Conservation (phyloP, 2,888 invertebrate genomes). For the Carterocephalus palaemon region DNA sequence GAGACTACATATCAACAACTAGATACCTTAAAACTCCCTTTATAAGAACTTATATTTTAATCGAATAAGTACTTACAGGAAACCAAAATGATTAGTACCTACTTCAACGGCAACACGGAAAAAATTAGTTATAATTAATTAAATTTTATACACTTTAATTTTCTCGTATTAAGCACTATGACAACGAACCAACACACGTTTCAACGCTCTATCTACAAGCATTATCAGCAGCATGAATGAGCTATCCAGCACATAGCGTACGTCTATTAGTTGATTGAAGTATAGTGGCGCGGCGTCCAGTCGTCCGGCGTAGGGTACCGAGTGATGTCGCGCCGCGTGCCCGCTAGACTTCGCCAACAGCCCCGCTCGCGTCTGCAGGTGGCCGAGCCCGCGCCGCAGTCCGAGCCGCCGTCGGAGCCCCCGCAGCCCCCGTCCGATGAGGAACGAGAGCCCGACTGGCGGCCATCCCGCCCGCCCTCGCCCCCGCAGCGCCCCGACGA, state of each 20-base stretch:
- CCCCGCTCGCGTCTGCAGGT: conserved; percentile 66
- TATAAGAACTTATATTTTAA: too few species aligned
- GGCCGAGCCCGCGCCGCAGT: conserved; percentile 63
- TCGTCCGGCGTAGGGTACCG: conserved; percentile 57
- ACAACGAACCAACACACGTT: not conserved
- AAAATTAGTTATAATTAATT: too few species aligned
- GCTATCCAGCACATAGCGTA: conserved; percentile 31
- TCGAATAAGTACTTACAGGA: too few species aligned
- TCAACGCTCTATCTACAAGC: not conserved
- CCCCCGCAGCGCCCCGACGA: conserved; percentile 69
- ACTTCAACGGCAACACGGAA: too few species aligned
- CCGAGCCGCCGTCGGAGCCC: conserved; percentile 65
- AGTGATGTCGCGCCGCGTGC: conserved; percentile 70
- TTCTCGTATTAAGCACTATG: too few species aligned
- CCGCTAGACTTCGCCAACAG: conserved; percentile 59
- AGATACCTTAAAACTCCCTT: too few species aligned
- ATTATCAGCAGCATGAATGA: conserved; percentile 33
- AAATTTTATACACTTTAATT: too few species aligned
- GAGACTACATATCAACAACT: too few species aligned
- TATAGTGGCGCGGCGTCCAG: conserved; percentile 52
- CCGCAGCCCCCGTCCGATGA: conserved; percentile 70
- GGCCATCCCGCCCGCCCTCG: conserved; percentile 62
- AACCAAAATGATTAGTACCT: too few species aligned
- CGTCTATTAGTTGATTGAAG: conserved; percentile 35
- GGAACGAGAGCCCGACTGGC: conserved; percentile 76